These are phyloP conservation scores for Drosophila sechellia DNA, from an alignment of 1,140 invertebrate species.

Conservation along the genomic window DNA sequence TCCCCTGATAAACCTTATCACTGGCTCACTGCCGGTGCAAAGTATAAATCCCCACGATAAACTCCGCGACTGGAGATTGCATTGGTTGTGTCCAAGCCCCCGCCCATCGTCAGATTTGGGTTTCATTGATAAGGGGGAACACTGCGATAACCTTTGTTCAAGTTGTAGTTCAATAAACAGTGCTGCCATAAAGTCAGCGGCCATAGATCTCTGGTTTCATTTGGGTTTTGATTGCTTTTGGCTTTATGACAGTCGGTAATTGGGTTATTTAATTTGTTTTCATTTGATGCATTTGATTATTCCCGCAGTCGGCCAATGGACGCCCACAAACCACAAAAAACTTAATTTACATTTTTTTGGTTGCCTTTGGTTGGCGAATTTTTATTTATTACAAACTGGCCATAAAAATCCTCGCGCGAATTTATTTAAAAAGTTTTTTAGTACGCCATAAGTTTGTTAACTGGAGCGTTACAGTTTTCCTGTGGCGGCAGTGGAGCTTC, in stretches of 20 bases:
- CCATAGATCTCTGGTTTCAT: constrained; percentile 1
- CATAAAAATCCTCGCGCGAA: constrained; percentile 55
- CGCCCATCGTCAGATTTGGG: constrained; percentile 30
- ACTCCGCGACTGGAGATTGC: constrained; percentile 28
- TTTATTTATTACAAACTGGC: constrained; percentile 65
- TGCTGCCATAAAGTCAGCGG: constrained; percentile 22
- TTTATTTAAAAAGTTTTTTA: constrained; percentile 71
- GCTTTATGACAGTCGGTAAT: constrained; percentile 11
- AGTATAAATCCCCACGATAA: constrained; percentile 42
- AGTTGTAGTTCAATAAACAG: constrained; percentile 36
- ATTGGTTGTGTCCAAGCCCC: constrained; percentile 20
- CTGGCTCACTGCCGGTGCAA: constrained; percentile 20
- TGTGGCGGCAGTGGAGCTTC: constrained; percentile 22
- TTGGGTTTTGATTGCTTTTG: constrained; percentile 1
- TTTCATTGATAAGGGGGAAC: constrained; percentile 46
- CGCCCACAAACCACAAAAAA: not conserved
- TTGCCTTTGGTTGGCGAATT: constrained; percentile 26
- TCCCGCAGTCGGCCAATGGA: constrained; percentile 7
- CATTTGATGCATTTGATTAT: not conserved
- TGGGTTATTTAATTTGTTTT: constrained; percentile 9
- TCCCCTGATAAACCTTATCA: constrained; percentile 59
- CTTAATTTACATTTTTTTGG: constrained; percentile 36
- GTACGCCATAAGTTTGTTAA: constrained; percentile 64
- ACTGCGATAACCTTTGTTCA: constrained; percentile 43
- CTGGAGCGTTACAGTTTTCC: constrained; percentile 65